These are phyloP conservation scores for Lamproptera curius DNA, from an alignment of 2,888 invertebrate species.

Conservation along the genomic window DNA sequence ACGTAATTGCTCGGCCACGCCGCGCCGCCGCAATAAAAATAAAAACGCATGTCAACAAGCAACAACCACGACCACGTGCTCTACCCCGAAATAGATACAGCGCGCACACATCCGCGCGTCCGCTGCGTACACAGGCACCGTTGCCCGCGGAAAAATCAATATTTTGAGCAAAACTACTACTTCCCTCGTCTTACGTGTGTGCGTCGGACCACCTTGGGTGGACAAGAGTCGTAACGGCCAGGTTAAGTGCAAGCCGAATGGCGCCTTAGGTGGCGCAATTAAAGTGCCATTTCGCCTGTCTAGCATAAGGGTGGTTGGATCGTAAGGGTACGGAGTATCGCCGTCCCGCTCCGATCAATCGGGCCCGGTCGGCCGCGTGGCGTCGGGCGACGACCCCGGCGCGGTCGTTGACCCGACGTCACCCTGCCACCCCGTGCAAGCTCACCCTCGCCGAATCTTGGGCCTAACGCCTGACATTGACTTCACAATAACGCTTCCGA, in stretches of 20 bases:
- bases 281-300: slow-evolving; percentile 58
- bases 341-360: slow-evolving; percentile 73
- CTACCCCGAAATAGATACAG: slow-evolving; percentile 65
- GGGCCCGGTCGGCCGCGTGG: slow-evolving; percentile 71
- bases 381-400: slow-evolving; percentile 70
- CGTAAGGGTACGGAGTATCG: slow-evolving; percentile 59
- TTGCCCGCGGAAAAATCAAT: slow-evolving; percentile 74
- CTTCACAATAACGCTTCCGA: slow-evolving; percentile 56
- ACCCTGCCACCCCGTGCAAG: slow-evolving; percentile 69
- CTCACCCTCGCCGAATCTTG: slow-evolving; percentile 73
- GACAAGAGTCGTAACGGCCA: slow-evolving; percentile 39
- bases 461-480: slow-evolving; percentile 70
- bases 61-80: slow-evolving; percentile 74
- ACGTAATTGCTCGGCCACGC: slow-evolving; percentile 59
- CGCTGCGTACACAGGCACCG: too few relatives aligned
- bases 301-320: slow-evolving; percentile 57
- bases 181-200: slow-evolving; percentile 67
- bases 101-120: slow-evolving; percentile 55
- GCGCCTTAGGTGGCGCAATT: slow-evolving; percentile 54
- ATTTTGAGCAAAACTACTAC: slow-evolving; percentile 75
- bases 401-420: slow-evolving; percentile 72
- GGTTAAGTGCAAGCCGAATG: slow-evolving; percentile 41
- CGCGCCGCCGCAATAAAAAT: slow-evolving; percentile 51
- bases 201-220: slow-evolving; percentile 41
- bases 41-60: slow-evolving; percentile 75